Percentiles rank a stretch among this genome's conserved stretches.
Conservation (phyloP, 2,113 vertebrate species). For the Perca fluviatilis region DNA sequence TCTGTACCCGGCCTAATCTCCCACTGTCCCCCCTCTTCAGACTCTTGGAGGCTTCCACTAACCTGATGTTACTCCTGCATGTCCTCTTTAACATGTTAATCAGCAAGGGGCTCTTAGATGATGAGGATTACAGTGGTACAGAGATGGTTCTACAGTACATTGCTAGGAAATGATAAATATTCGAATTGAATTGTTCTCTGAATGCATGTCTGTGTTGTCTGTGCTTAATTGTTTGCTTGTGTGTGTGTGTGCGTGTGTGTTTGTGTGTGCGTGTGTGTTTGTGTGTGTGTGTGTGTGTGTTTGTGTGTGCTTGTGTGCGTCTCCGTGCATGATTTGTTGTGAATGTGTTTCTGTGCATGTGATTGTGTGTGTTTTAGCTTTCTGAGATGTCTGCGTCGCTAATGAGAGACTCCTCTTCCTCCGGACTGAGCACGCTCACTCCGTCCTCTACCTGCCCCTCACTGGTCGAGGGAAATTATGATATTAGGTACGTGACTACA, state of each 20-base stretch:
- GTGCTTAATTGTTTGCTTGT: conserved; percentile 69
- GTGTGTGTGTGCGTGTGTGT: conserved; percentile 53
- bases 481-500: conserved; percentile 86
- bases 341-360: conserved; percentile 41
- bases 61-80: conserved; percentile 54
- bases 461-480: conserved; percentile 92
- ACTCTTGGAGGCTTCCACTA: conserved; percentile 34
- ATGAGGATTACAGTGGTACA: conserved; percentile 15
- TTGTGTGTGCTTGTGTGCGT: conserved; percentile 39
- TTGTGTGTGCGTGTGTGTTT: conserved; percentile 39
- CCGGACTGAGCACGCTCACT: conserved; percentile 92
- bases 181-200: conserved; percentile 67
- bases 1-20: conserved; percentile 4
- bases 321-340: conserved; percentile 36
- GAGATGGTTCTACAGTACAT: conserved; percentile 37
- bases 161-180: conserved; percentile 38
- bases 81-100: conserved; percentile 60
- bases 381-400: conserved; percentile 97
- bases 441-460: conserved; percentile 98
- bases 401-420: conserved; percentile 89
- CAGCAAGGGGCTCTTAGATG: conserved; percentile 76
- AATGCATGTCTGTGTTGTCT: conserved; percentile 74
- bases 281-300: conserved; percentile 39
- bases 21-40: conserved; percentile 19
- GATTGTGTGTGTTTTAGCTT: conserved; percentile 84